Conservation (phyloP, 2,888 invertebrate species). For the Gisinianus flammeolus region DNA sequence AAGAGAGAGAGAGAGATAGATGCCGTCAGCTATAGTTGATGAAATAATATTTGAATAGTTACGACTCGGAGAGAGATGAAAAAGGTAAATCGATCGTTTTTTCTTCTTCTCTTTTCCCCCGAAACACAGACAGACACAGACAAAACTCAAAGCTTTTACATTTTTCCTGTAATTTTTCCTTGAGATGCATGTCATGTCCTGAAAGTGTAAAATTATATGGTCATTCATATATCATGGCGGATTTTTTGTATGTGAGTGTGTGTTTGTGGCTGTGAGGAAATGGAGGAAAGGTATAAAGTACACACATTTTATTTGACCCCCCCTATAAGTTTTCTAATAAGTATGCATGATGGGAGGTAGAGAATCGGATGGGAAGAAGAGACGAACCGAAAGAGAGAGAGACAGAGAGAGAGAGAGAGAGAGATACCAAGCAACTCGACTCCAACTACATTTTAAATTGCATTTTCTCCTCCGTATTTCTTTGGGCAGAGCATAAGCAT, state of each 20-base stretch:
- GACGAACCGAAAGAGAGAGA: constrained; percentile 36
- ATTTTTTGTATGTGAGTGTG: neutral
- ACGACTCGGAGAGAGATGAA: constrained; percentile 33
- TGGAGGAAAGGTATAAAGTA: neutral
- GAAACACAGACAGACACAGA: neutral
- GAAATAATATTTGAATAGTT: constrained; percentile 36
- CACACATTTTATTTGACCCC: constrained; percentile 12
- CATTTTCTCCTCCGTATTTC: neutral
- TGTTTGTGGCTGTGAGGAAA: neutral
- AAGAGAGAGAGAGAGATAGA: neutral
- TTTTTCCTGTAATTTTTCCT: neutral
- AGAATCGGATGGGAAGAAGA: neutral
- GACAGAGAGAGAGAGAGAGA: constrained; percentile 41
- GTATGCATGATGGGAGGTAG: constrained; percentile 22
- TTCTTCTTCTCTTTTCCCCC: neutral
- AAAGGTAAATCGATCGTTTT: constrained; percentile 28
- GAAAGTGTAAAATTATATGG: constrained; percentile 6
- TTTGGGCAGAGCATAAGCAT: neutral
- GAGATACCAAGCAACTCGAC: too few relatives aligned
- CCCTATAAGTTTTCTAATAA: constrained; percentile 25
- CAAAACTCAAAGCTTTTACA: neutral
- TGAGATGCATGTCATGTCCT: constrained; percentile 3
- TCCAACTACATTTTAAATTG: constrained; percentile 42
- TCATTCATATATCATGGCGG: neutral
- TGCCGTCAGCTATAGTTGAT: constrained; percentile 27